Percentiles rank a stretch among this genome's conserved stretches.
Conservation (phyloP, 2,888 invertebrate genomes). For the Harpalus rubripes region DNA sequence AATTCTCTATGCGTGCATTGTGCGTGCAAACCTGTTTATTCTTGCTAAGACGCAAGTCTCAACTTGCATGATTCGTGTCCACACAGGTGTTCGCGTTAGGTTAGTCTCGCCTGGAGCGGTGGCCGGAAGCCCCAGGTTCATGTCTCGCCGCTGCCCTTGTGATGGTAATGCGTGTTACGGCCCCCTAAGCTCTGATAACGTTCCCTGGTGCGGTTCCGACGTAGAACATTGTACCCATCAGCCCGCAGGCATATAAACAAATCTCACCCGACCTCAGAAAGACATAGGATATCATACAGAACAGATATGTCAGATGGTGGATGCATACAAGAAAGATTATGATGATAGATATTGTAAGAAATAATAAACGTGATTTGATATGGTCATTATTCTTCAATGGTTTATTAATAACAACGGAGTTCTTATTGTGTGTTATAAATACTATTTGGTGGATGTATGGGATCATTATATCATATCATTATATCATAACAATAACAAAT, state of each 20-base stretch:
- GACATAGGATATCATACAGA: no score
- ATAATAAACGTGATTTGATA: no score
- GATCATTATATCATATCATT: no score
- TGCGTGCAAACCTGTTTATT: conserved; percentile 33
- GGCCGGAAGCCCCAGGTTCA: conserved; percentile 64
- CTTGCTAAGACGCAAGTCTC: conserved; percentile 17
- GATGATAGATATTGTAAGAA: no score
- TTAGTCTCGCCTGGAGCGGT: conserved; percentile 10
- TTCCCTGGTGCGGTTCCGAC: conserved; percentile 4
- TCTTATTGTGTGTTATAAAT: no score
- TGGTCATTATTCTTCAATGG: no score
- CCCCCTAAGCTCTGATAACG: conserved; percentile 38
- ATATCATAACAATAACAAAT: no score
- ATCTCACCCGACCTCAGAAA: neutral
- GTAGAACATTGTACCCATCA: neutral
- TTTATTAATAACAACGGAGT: no score
- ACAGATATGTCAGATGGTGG: neutral
- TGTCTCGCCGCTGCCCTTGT: conserved; percentile 60
- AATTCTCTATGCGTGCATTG: neutral
- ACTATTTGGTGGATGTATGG: no score
- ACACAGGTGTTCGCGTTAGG: conserved; percentile 62
- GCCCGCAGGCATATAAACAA: conserved; percentile 41
- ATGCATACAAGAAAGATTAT: neutral
- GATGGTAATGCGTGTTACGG: conserved; percentile 54
- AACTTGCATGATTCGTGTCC: conserved; percentile 8